These are phyloP conservation scores for Brachionus paranguensis DNA, from an alignment of 1,140 invertebrate species.

Conservation along the genomic window DNA sequence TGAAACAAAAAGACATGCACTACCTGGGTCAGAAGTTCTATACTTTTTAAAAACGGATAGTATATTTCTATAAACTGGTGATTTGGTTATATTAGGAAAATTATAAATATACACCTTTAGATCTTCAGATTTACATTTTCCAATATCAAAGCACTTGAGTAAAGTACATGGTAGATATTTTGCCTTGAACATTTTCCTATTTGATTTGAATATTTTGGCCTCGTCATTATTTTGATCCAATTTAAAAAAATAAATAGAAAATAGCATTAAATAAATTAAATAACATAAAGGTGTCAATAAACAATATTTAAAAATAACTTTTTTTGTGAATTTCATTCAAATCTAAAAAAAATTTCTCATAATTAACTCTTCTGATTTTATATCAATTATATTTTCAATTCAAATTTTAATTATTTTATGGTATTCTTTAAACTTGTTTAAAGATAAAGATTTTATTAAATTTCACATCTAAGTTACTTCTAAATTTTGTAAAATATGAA, in stretches of 20 bases:
- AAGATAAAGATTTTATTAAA: too few species aligned
- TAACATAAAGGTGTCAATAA: neutral
- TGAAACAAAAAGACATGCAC: constrained; percentile 90
- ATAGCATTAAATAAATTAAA: neutral
- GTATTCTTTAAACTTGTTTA: too few species aligned
- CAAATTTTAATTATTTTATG: too few species aligned
- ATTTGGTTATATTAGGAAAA: neutral
- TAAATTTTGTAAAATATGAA: too few species aligned
- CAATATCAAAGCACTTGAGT: neutral
- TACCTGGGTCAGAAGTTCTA: constrained; percentile 76
- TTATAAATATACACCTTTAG: constrained; percentile 4
- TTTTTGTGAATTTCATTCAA: neutral
- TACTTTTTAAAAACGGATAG: constrained; percentile 78
- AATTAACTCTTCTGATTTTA: too few species aligned
- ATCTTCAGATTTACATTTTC: neutral
- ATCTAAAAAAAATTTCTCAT: neutral
- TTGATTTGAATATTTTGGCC: neutral
- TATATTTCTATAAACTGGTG: constrained; percentile 72
- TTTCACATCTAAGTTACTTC: too few species aligned
- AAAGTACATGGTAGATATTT: neutral
- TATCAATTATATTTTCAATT: too few species aligned
- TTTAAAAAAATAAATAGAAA: neutral
- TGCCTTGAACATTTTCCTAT: neutral
- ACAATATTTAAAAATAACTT: neutral
- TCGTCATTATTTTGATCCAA: neutral